Percentiles rank a stretch among this genome's conserved stretches.
Conservation (phyloP, 2,888 invertebrate species). For the Zootermopsis nevadensis region DNA sequence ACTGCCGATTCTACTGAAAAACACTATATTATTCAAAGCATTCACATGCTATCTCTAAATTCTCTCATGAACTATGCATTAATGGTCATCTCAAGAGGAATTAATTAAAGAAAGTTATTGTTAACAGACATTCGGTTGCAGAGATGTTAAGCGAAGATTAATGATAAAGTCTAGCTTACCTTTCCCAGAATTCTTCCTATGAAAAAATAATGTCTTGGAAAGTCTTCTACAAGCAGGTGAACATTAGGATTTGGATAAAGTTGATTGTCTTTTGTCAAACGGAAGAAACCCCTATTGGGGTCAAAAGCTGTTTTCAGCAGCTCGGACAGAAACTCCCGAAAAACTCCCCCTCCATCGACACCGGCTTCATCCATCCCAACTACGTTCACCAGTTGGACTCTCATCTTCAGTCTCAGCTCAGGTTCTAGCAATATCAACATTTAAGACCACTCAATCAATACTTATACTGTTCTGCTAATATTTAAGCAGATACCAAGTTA, state of each 20-base stretch:
- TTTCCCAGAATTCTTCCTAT: conserved; percentile 95
- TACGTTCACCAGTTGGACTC: conserved; percentile 90
- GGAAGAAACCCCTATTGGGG: conserved; percentile 94
- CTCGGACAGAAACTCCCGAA: conserved; percentile 94
- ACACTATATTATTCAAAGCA: no score
- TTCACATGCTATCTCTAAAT: no score
- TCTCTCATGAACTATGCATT: no score
- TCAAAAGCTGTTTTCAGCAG: conserved; percentile 95
- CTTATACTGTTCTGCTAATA: no score
- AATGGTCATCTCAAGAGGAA: no score
- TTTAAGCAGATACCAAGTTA: no score
- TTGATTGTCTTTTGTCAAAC: conserved; percentile 89
- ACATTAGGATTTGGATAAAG: conserved; percentile 97
- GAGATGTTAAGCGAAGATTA: no score
- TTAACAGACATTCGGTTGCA: no score
- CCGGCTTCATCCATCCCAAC: conserved; percentile 95
- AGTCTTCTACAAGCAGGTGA: conserved; percentile 85
- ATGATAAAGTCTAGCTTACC: conserved; percentile 62
- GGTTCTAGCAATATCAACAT: conserved; percentile 71
- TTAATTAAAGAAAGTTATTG: no score
- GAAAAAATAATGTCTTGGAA: conserved; percentile 91
- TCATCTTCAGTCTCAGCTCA: conserved; percentile 84
- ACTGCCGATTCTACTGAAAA: no score
- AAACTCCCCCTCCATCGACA: conserved; percentile 97
- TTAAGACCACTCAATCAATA: no score